Conservation (phyloP, 2,113 vertebrate genomes). For the Cyphomyrus plagiostoma region DNA sequence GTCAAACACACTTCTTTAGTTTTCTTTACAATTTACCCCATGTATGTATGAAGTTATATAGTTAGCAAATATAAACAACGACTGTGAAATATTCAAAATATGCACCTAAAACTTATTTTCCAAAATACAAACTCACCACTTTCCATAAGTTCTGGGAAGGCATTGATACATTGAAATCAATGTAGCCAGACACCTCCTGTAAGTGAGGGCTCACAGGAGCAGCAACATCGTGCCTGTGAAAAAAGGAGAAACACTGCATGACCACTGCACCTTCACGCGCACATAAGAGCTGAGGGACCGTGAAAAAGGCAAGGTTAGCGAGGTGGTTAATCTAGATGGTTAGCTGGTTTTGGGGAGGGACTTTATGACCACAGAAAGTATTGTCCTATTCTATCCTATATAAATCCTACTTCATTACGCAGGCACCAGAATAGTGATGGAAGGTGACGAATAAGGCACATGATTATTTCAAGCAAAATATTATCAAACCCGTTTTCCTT, state of each 20-base stretch:
- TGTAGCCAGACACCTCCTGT: constrained; percentile 90
- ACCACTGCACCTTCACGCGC: neutral
- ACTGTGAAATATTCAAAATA: neutral
- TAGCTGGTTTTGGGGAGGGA: neutral
- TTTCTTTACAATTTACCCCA: neutral
- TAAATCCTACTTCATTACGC: neutral
- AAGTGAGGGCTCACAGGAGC: constrained; percentile 85
- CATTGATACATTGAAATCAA: constrained; percentile 96
- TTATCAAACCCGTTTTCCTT: neutral
- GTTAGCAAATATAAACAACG: neutral
- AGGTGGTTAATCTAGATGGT: neutral
- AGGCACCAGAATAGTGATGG: neutral
- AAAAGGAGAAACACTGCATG: neutral
- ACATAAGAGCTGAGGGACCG: neutral
- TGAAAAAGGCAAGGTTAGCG: neutral
- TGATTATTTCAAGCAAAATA: neutral
- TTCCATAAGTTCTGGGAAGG: constrained; percentile 89
- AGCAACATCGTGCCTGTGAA: constrained; percentile 80
- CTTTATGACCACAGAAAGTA: neutral
- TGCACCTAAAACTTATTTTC: neutral
- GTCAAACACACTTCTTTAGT: neutral
- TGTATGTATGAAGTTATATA: neutral
- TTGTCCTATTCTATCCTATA: too few relatives aligned
- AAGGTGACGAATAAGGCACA: neutral
- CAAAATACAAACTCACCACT: constrained; percentile 63